Conservation (phyloP, 2,797 vertebrate genomes). For the Clarias pachynema region DNA sequence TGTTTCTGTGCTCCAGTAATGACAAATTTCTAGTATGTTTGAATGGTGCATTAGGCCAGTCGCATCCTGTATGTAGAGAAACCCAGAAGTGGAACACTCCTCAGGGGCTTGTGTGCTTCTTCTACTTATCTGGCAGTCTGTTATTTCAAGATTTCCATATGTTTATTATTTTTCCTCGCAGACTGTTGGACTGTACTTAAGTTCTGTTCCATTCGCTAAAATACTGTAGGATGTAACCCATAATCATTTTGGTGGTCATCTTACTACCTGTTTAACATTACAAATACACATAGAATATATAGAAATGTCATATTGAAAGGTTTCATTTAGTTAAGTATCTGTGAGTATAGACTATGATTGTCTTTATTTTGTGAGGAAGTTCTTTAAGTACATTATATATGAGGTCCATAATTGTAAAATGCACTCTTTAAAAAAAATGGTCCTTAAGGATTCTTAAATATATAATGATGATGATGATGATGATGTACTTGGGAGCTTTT, state of each 20-base stretch:
- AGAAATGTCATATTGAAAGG: background rate
- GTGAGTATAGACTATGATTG: background rate
- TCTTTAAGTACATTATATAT: background rate
- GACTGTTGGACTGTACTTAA: background rate
- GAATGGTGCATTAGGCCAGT: conserved; percentile 30
- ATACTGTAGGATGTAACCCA: background rate
- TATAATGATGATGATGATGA: background rate
- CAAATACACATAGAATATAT: no score
- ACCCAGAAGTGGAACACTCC: conserved; percentile 41
- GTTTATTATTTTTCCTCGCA: background rate
- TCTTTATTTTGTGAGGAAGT: background rate
- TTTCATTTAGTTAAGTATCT: background rate
- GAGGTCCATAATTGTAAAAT: background rate
- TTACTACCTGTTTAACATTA: background rate
- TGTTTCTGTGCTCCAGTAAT: background rate
- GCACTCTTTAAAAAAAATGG: background rate
- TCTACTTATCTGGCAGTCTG: conserved; percentile 45
- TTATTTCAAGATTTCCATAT: conserved; percentile 46
- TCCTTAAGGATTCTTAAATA: background rate
- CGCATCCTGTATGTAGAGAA: conserved; percentile 29
- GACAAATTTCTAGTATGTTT: conserved; percentile 36
- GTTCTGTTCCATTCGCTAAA: background rate
- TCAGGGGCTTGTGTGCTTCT: conserved; percentile 34
- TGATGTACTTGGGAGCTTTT: background rate
- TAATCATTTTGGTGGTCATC: background rate